Base-by-base conservation (phyloP, 1,140 invertebrate species). In the Drosophila kanapiae region DNA sequence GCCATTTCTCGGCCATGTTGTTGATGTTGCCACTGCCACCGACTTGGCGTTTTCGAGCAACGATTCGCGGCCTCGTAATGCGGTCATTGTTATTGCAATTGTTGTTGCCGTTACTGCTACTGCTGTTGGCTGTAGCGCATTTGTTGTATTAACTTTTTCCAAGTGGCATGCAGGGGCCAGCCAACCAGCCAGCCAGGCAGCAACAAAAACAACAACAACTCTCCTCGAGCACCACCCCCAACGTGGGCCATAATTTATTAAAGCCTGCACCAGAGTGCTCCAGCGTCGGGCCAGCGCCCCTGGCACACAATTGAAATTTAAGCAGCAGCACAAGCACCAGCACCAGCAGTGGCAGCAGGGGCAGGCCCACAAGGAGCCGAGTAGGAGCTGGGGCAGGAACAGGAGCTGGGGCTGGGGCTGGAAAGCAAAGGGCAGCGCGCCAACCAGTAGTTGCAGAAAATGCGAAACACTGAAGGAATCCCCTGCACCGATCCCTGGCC, bases 61-160 rank as follows among this genome's bases (percentile, higher is more conserved):
- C 81, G 80, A 88, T 90, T 88, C 85, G 85, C 85, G 85, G 87
- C 81, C 85, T 87, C 87, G 80, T 91, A 91, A 86, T 91, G 85
- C 87, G 82, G 82, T 91, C 74, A 82, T 91, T 91, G 75, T 87
- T 81, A 91, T 85, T 75, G 65, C 64, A 74, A 72, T 74, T 88
- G 70, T 80, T 86, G 77, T 80, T 77, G 60, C 63, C 53, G 53
- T n/a, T 63, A 42, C 48, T 65, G 70, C 70, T 67, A 49, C 64
- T 65, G 49, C 60, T 65, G 77, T 62, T 68, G 65, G 53, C 53
- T 38, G 71, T 51, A 78, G 82, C 74, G 84, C 78, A 90, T 88
- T 88, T 88, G 84, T 88, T 87, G 84, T 87, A 87, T 87, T 80
- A 87, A 87, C 85, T 88, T 87, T 87, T 87, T 71, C 72, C 61